phyloP scores from a whole-genome alignment of 2,113 vertebrate species.

The Spermophilus dauricus region DNA sequence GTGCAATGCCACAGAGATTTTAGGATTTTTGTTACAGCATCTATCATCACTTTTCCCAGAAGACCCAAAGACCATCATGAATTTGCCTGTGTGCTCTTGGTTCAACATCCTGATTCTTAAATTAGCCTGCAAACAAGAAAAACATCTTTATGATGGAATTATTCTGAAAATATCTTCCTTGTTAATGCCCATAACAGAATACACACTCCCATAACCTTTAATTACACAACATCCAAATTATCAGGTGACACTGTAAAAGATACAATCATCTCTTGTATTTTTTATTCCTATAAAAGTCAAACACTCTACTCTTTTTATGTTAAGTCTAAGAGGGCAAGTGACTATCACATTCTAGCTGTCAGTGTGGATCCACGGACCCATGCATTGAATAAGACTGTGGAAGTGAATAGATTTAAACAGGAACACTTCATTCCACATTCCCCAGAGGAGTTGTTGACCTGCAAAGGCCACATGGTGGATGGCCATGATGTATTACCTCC shows the following conservation, averaged over 20 bases:
- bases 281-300: background rate
- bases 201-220: background rate
- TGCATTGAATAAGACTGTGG: background rate
- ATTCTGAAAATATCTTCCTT: conserved; percentile 25
- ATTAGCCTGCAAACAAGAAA: background rate
- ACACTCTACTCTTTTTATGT: background rate
- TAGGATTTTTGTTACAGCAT: background rate
- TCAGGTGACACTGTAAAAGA: background rate
- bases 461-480: background rate
- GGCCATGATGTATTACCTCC: background rate
- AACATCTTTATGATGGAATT: background rate
- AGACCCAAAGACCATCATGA: background rate
- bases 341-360: background rate
- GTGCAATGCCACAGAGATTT: background rate
- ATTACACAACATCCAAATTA: background rate
- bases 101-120: background rate
- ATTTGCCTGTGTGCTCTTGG: background rate
- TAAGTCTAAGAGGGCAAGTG: background rate
- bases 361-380: background rate
- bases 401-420: background rate
- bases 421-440: background rate
- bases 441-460: background rate
- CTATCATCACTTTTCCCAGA: background rate
- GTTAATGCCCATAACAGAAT: background rate
- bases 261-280: background rate